These are phyloP conservation scores for Onychomys arenicola DNA, from an alignment of 2,797 vertebrate genomes.

Conservation along the genomic window DNA sequence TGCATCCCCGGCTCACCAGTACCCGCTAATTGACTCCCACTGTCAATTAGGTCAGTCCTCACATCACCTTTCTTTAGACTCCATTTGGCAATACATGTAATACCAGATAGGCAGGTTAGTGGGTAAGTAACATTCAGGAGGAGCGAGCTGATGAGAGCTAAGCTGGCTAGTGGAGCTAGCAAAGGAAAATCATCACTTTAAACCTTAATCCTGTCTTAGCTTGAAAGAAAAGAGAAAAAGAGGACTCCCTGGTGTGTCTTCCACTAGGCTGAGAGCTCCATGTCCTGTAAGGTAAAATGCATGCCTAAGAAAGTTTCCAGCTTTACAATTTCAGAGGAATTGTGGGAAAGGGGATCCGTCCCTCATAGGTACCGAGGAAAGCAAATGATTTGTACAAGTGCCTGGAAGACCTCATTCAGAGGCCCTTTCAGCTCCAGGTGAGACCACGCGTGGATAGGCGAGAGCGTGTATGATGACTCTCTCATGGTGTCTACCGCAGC, in stretches of 20 bases:
- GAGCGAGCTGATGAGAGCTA: slow-evolving; percentile 9
- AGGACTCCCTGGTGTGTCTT: background rate
- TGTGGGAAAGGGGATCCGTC: background rate
- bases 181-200: background rate
- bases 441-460: background rate
- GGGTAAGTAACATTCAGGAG: background rate
- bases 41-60: slow-evolving; percentile 24
- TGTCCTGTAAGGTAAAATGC: background rate
- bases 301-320: background rate
- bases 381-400: background rate
- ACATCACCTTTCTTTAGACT: slow-evolving; percentile 31
- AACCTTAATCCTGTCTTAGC: slow-evolving; percentile 34
- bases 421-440: background rate
- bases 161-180: background rate
- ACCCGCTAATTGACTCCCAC: background rate
- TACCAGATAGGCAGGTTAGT: background rate
- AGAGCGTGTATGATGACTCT: slow-evolving; percentile 5
- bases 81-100: background rate
- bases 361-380: background rate
- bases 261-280: background rate
- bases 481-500: background rate
- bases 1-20: background rate
- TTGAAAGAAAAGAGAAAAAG: slow-evolving; percentile 31
- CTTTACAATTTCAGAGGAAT: background rate
- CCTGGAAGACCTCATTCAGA: background rate